Evolutionary conservation across 2,888 invertebrate genomes (phyloP), one percentile per base, ranked within the genome.

Genomic region (Nomada lathburiana): DNA sequence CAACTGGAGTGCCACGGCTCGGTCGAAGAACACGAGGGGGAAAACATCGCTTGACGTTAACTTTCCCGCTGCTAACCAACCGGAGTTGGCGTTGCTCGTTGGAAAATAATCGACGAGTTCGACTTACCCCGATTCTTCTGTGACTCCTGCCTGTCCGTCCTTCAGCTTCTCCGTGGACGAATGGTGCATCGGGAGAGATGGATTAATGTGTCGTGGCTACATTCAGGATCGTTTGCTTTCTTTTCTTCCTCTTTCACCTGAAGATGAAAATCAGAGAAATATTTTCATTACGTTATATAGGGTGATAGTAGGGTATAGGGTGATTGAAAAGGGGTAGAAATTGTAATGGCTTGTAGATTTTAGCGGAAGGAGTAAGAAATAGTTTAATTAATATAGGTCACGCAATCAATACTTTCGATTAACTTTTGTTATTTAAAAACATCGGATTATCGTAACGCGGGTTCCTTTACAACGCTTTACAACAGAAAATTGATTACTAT

Each of bases 61-160:
- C 76, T 72, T 72, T 50, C 13, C 57, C 23, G 13, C 36, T n/a
- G 53, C 18, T 64, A 57, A 64, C 59, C 57, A 44, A 64, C 57
- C 44, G 52, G 64, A 20, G 44, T 13, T 67, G 47, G 42, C 68
- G 60, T 29, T 18, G 42, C 36, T n/a, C 52, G 69, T 26, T 26
- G 52, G 55, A 26, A 69, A 69, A 72, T 68, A 79, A 80, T 68
- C 55, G n/a, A 36, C 18, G 16, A 26, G 29, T 18, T 55, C n/a
- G 16, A 64, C 80, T 82, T 44, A 74, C 74, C 80, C 62, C 62
- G 67, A 71, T 70, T 80, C 75, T 71, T 71, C 71, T 50, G 50
- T 53, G 29, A 63, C 71, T 67, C 67, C 71, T 67, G 55, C 55
- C 62, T 74, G 74, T 57, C 67, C 71, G 67, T 75, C 69, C 74